A percentile compares a stretch with the other conserved stretches of the same genome.
Evolutionary conservation across 2,113 vertebrate species (phyloP).

Genomic region (Chaetura pelagica): DNA sequence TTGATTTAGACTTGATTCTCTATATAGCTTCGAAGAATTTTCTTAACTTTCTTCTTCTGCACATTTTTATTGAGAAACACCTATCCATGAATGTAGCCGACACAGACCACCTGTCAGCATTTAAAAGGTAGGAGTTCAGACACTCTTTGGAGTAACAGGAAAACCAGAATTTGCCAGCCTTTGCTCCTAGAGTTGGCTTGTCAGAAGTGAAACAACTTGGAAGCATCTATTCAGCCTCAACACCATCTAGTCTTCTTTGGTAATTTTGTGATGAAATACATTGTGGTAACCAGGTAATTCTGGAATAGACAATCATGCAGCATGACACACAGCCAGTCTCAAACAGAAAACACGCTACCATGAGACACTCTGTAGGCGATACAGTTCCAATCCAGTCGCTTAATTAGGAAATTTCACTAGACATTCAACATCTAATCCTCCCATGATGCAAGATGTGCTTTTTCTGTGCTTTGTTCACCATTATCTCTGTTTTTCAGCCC

Average conservation of each 20-base stretch:
- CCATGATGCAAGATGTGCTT: not conserved
- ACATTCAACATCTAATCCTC: not conserved
- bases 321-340: not conserved
- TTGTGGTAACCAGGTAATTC: not conserved
- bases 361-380: not conserved
- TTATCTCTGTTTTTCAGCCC: constrained; percentile 25
- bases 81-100: not conserved
- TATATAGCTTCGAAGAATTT: not conserved
- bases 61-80: not conserved
- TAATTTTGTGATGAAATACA: not conserved
- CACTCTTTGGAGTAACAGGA: not conserved
- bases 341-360: not conserved
- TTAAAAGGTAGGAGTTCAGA: not conserved
- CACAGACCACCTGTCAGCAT: not conserved
- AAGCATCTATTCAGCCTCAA: not conserved
- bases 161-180: not conserved
- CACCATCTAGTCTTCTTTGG: not conserved
- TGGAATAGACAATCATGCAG: not conserved
- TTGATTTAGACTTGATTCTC: not conserved
- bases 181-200: not conserved
- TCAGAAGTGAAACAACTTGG: not conserved
- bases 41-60: not conserved
- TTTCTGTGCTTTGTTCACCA: not conserved
- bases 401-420: not conserved
- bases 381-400: not conserved